Evolutionary conservation across 1,140 invertebrate genomes (phyloP).

Genomic region (Cecropterus lyciades): DNA sequence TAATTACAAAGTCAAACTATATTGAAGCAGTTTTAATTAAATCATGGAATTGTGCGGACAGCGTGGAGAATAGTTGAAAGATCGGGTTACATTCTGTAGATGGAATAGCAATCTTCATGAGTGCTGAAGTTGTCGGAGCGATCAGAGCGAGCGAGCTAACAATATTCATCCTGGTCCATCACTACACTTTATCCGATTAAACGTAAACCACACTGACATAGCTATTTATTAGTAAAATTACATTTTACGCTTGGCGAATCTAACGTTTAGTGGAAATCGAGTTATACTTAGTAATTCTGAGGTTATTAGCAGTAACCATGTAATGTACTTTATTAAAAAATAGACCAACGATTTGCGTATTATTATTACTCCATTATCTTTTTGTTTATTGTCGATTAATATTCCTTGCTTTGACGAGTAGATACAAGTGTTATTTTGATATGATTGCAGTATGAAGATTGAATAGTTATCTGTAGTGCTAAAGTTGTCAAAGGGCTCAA

Average conservation of each 20-base stretch:
- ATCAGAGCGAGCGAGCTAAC: conserved; percentile 57
- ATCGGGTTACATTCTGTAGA: conserved; percentile 49
- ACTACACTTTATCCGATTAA: conserved; percentile 47
- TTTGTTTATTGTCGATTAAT: too few relatives aligned
- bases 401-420: too few relatives aligned
- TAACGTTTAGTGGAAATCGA: background rate
- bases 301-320: background rate
- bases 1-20: background rate
- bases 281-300: too few relatives aligned
- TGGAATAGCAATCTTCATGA: conserved; percentile 61
- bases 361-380: too few relatives aligned
- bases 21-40: conserved; percentile 22
- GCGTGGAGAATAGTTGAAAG: conserved; percentile 31
- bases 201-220: conserved; percentile 16
- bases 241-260: background rate
- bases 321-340: too few relatives aligned
- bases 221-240: conserved; percentile 23
- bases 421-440: too few relatives aligned
- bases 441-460: too few relatives aligned
- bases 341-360: too few relatives aligned
- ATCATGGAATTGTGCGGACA: conserved; percentile 3
- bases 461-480: too few relatives aligned
- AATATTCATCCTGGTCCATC: conserved; percentile 54
- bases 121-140: conserved; percentile 64
- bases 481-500: too few relatives aligned